These are phyloP conservation scores for Rhincodon typus DNA, from an alignment of 2,797 vertebrate genomes.

Conservation along the genomic window DNA sequence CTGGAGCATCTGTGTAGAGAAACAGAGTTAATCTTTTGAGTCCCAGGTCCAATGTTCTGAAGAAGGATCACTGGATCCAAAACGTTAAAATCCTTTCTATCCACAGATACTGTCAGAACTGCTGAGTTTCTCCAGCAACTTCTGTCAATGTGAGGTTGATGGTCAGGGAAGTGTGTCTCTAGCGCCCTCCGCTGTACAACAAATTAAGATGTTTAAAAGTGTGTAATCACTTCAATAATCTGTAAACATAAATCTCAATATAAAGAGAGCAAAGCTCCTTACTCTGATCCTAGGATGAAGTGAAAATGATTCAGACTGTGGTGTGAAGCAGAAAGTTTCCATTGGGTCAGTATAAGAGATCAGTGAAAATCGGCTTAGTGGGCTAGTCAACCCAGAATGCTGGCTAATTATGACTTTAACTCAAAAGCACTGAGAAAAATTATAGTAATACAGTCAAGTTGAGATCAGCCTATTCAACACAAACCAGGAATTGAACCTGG, in stretches of 20 bases:
- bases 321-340: not conserved
- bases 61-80: no score
- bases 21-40: no score
- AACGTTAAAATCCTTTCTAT: no score
- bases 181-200: not conserved
- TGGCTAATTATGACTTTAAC: not conserved
- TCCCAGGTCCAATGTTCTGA: no score
- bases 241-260: not conserved
- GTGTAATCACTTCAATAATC: not conserved
- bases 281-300: not conserved
- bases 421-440: not conserved
- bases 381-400: not conserved
- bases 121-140: no score
- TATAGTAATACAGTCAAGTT: not conserved
- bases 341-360: not conserved
- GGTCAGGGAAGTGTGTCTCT: not conserved
- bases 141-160: not conserved
- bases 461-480: not conserved
- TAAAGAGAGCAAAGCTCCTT: not conserved
- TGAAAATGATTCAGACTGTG: not conserved
- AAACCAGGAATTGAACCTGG: not conserved
- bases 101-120: no score
- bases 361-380: not conserved
- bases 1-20: no score
- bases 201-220: not conserved